These are phyloP conservation scores for Biston betularia DNA, from an alignment of 2,888 invertebrate species.

Conservation along the genomic window DNA sequence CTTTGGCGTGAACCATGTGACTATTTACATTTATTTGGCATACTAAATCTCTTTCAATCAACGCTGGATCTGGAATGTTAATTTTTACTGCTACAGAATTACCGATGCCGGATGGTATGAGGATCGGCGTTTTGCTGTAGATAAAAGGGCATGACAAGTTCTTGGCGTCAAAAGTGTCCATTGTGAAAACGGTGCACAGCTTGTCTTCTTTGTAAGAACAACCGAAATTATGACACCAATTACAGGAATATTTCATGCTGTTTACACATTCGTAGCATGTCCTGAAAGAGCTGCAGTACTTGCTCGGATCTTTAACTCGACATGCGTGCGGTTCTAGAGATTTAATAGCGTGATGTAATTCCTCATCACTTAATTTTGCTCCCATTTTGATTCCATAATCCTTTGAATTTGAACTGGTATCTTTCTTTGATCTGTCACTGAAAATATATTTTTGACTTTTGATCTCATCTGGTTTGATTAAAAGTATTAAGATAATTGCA, in stretches of 20 bases:
- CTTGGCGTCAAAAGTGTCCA: background rate
- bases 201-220: slow-evolving; percentile 52
- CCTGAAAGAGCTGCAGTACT: slow-evolving; percentile 52
- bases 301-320: slow-evolving; percentile 17
- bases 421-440: background rate
- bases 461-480: background rate
- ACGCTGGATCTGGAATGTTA: slow-evolving; percentile 2
- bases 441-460: slow-evolving; percentile 4
- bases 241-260: slow-evolving; percentile 51
- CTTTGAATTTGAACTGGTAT: background rate
- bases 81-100: slow-evolving; percentile 3
- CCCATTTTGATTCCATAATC: background rate
- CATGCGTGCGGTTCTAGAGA: background rate
- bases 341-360: background rate
- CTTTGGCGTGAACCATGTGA: background rate
- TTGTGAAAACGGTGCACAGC: slow-evolving; percentile 44
- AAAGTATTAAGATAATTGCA: background rate
- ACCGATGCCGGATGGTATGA: slow-evolving; percentile 3
- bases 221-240: slow-evolving; percentile 64
- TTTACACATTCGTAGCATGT: slow-evolving; percentile 57
- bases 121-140: slow-evolving; percentile 6
- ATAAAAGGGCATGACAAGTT: slow-evolving; percentile 6
- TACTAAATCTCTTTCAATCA: slow-evolving; percentile 2
- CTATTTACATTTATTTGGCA: slow-evolving; percentile 33
- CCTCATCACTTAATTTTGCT: background rate